Conservation (phyloP, 2,113 vertebrate species). For the Mesocricetus auratus region DNA sequence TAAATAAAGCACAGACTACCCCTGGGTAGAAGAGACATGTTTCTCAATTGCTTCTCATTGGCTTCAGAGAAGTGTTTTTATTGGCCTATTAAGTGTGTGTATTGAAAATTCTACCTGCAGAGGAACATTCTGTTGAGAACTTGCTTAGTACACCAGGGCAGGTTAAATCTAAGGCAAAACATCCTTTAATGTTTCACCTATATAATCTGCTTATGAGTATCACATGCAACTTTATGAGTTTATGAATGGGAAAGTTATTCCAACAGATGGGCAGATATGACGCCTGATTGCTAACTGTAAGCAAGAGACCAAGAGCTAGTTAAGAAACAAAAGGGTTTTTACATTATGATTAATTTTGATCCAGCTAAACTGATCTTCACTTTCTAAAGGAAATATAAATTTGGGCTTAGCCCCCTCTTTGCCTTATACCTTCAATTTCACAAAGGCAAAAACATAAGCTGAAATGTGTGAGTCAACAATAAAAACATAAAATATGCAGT, state of each 20-base stretch:
- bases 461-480: not conserved
- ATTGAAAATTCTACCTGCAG: not conserved
- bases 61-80: not conserved
- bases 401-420: not conserved
- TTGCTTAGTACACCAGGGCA: not conserved
- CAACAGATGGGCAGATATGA: not conserved
- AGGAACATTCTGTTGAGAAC: not conserved
- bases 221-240: constrained; percentile 34
- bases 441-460: not conserved
- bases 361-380: constrained; percentile 7
- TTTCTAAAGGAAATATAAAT: constrained; percentile 46
- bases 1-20: not conserved
- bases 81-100: not conserved
- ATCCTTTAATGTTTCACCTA: constrained; percentile 3
- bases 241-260: not conserved
- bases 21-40: not conserved
- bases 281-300: not conserved
- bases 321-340: not conserved
- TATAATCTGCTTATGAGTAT: constrained; percentile 29
- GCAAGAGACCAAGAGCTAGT: constrained; percentile 14
- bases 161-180: constrained; percentile 36
- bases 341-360: not conserved
- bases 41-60: not conserved
- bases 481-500: constrained; percentile 11
- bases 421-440: not conserved